These are phyloP conservation scores for Chelonus insularis DNA, from an alignment of 1,140 invertebrate genomes.

Conservation along the genomic window DNA sequence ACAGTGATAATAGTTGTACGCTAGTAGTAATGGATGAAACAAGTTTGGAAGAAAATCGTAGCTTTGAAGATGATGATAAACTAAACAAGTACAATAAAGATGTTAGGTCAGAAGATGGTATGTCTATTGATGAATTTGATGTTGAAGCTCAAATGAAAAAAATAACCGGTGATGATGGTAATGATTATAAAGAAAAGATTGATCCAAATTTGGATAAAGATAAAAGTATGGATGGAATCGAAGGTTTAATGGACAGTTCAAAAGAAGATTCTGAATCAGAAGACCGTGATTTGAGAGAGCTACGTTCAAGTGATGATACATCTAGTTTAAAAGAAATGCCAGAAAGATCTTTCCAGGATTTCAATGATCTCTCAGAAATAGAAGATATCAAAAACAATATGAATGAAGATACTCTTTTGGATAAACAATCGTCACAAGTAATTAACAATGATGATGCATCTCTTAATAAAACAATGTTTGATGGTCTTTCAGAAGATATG, in stretches of 20 bases:
- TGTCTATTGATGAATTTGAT: constrained; percentile 53
- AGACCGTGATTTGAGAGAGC: constrained; percentile 44
- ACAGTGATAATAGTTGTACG: constrained; percentile 38
- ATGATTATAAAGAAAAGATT: constrained; percentile 53
- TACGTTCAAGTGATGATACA: constrained; percentile 28
- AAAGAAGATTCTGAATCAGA: constrained; percentile 56
- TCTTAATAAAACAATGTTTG: constrained; percentile 44
- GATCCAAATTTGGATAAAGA: constrained; percentile 45
- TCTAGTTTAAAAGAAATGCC: constrained; percentile 1
- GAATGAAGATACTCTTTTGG: background rate
- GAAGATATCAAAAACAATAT: no score
- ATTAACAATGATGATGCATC: constrained; percentile 13
- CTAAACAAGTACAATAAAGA: background rate
- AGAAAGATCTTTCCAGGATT: constrained; percentile 39
- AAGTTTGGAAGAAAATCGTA: constrained; percentile 22
- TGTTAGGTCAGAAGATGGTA: constrained; percentile 34
- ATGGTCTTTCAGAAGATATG: constrained; percentile 40
- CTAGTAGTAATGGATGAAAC: no score
- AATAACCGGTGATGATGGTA: constrained; percentile 53
- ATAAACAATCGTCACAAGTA: no score
- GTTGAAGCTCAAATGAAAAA: constrained; percentile 58
- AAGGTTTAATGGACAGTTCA: constrained; percentile 56
- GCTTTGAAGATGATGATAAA: constrained; percentile 30
- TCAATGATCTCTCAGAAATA: constrained; percentile 24
- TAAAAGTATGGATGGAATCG: constrained; percentile 54